These are phyloP conservation scores for Gnathonemus longibarbis DNA, from an alignment of 2,113 vertebrate species.

Conservation along the genomic window DNA sequence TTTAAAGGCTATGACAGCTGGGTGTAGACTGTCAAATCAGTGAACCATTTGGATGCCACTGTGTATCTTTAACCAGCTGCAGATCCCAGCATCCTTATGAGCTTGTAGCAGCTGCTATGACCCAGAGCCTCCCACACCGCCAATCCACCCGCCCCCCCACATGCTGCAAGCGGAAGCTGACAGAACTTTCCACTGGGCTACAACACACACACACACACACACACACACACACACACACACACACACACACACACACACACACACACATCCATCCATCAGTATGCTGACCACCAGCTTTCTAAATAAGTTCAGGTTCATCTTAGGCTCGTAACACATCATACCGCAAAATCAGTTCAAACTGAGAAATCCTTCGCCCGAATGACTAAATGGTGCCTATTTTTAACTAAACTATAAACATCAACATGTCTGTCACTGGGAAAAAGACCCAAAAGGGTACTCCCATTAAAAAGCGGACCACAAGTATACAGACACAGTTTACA, in stretches of 20 bases:
- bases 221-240: background rate
- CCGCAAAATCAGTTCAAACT: background rate
- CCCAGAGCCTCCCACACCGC: background rate
- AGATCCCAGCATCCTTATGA: background rate
- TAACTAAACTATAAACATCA: conserved; percentile 3
- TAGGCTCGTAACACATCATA: background rate
- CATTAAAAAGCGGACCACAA: background rate
- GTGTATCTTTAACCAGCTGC: background rate
- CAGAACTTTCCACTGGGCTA: background rate
- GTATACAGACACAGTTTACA: background rate
- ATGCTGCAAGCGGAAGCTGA: background rate
- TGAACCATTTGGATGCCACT: background rate
- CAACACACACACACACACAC: background rate
- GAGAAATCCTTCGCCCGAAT: background rate
- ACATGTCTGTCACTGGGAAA: background rate
- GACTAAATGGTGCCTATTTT: background rate
- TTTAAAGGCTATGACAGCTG: background rate
- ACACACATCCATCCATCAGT: background rate
- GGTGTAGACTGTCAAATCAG: background rate
- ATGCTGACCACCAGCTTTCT: background rate
- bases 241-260: background rate
- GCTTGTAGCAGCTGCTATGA: background rate
- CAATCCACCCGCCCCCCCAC: background rate
- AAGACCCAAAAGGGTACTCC: background rate
- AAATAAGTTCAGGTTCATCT: background rate